These are phyloP conservation scores for Elaphurus davidianus DNA, from an alignment of 2,113 vertebrate genomes.

Conservation along the genomic window DNA sequence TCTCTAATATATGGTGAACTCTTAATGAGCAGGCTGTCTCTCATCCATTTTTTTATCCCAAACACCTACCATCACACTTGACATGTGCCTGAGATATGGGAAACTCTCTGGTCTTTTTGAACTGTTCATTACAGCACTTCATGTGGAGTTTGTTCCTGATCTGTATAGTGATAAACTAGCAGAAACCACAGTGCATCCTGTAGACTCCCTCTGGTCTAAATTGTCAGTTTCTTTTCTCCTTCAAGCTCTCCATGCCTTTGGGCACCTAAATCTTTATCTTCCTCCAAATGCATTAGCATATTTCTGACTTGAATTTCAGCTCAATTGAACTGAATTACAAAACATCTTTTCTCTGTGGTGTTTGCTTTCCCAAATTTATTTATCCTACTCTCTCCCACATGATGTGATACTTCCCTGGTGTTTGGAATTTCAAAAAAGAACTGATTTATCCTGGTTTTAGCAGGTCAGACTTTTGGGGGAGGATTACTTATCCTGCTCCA, in stretches of 20 bases:
- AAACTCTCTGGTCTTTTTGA: background rate
- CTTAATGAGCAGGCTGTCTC: background rate
- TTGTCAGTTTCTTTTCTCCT: slow-evolving; percentile 7
- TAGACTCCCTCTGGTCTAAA: background rate
- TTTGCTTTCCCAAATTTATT: slow-evolving; percentile 10
- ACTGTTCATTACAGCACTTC: background rate
- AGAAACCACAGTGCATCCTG: background rate
- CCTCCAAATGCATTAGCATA: background rate
- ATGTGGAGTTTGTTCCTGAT: background rate
- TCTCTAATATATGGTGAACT: background rate
- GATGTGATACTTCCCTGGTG: background rate
- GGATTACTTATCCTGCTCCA: background rate
- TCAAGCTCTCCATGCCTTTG: background rate
- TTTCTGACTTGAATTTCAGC: background rate
- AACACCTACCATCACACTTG: background rate
- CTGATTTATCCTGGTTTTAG: slow-evolving; percentile 13
- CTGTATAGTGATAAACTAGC: background rate
- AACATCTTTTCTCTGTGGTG: slow-evolving; percentile 7
- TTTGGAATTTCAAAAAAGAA: background rate
- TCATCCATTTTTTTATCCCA: background rate
- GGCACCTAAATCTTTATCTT: background rate
- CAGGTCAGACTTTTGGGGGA: background rate
- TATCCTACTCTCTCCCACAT: background rate
- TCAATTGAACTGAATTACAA: slow-evolving; percentile 26
- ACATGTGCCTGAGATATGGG: background rate